Base-by-base conservation (phyloP, 2,797 vertebrate genomes). In the Sebastes iracundus region DNA sequence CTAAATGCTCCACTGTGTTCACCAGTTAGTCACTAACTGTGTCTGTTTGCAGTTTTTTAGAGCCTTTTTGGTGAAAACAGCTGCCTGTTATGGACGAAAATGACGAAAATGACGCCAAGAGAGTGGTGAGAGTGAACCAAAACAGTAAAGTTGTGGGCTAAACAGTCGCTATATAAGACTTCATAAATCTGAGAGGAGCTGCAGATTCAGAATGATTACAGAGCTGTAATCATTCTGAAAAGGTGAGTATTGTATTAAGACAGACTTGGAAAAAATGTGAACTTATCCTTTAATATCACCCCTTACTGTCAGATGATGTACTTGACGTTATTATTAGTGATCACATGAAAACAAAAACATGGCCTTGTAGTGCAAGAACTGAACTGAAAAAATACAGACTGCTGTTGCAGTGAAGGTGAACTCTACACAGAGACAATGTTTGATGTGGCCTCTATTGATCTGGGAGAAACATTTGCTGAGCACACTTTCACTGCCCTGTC, bases 401-500 rank as follows among this genome's bases (percentile, higher is more conserved):
- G 25, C 23, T 70, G 23, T 72, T 62, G 52, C 46, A 25, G 23
- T 67, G 61, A 20, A 58, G 16, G 23, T 55, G 38, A 72, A 68
- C 64, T 5, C 9, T 14, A 25, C 22, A 22, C 66, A 46, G 28
- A 64, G 42, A 14, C 9, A 20, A 18, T 58, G 32, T 75, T 65
- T 82, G 49, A 58, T 27, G 25, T 13, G 73, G 65, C 70, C 61
- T 72, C 69, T 81, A 71, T 74, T 72, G 69, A 81, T 81, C 55
- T n/a, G 61, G 16, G 5, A 9, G 59, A 71, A 73, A 74, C 38
- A 49, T 81, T 77, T 59, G 13, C 62, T 18, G 55, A 52, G 42
- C 28, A 28, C 33, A 25, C 64, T 60, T 67, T 28, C 25, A 53
- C 72, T 27, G 18, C 25, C 13, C 23, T n/a, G 64, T 33, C 42